Evolutionary conservation across 2,797 vertebrate genomes (phyloP).

Genomic region (Podarcis lilfordi): DNA sequence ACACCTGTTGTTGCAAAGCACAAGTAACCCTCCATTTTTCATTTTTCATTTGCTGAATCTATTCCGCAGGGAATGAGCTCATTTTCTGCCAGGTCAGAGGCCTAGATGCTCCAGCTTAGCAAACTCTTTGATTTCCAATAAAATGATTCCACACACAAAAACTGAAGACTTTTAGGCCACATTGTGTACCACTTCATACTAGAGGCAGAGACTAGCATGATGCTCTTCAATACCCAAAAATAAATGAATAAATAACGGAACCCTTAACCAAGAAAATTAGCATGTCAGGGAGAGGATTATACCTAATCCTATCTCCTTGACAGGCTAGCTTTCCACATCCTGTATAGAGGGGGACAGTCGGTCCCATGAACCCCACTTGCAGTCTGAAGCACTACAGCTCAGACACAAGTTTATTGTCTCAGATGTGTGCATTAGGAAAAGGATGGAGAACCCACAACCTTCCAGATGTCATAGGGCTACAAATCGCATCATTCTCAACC

Average conservation of each 20-base stretch:
- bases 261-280: background rate
- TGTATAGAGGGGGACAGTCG: background rate
- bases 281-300: background rate
- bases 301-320: background rate
- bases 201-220: too few species aligned
- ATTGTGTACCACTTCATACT: background rate
- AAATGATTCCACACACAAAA: background rate
- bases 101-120: background rate
- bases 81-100: background rate
- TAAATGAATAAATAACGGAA: background rate
- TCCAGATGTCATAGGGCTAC: too few species aligned
- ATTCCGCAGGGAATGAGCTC: background rate
- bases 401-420: background rate
- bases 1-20: slow-evolving; percentile 35
- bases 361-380: too few species aligned
- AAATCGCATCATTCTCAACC: too few species aligned
- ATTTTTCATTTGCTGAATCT: background rate
- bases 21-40: background rate
- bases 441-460: too few species aligned
- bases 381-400: background rate
- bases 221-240: background rate
- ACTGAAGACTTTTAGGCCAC: background rate
- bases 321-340: background rate
- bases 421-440: background rate
- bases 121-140: rapidly evolving